Evolutionary conservation across 2,113 vertebrate species (phyloP).

Genomic region (Pelodiscus sinensis): DNA sequence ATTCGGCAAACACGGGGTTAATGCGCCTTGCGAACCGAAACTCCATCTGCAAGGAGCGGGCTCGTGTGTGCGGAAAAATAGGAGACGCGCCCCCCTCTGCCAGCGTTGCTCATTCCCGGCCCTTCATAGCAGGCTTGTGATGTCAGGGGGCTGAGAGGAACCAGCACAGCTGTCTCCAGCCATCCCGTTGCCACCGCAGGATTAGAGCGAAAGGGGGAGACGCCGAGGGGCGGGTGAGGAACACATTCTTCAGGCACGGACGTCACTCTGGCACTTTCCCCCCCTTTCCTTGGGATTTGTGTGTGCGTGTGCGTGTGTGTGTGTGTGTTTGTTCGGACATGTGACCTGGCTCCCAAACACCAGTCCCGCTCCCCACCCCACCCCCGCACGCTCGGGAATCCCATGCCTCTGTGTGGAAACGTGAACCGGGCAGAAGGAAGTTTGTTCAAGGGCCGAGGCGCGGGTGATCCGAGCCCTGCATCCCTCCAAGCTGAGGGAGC

Average conservation of each 20-base stretch:
- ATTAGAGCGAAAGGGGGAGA: slow-evolving; percentile 31
- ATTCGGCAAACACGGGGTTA: slow-evolving; percentile 4
- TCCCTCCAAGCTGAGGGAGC: not conserved
- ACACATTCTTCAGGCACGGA: slow-evolving; percentile 67
- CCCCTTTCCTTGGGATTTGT: fast-evolving
- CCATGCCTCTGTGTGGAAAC: not conserved
- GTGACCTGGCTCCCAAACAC: fast-evolving
- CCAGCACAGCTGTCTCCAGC: slow-evolving; percentile 75
- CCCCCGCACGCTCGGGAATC: not conserved
- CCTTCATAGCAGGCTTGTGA: slow-evolving; percentile 37
- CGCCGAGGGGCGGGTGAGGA: slow-evolving; percentile 17
- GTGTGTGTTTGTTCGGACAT: not conserved
- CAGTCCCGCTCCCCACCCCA: fast-evolving
- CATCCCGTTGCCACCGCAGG: slow-evolving; percentile 51
- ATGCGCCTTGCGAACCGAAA: not conserved
- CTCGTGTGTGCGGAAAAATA: not conserved
- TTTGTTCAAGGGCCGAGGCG: fast-evolving
- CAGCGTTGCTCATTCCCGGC: not conserved
- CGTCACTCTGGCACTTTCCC: slow-evolving; percentile 41
- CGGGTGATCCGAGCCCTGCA: not conserved
- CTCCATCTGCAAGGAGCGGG: not conserved
- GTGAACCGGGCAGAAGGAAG: no score
- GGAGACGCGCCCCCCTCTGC: not conserved
- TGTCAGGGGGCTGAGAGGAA: slow-evolving; percentile 21
- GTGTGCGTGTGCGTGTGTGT: no score